Conservation (phyloP, 2,113 vertebrate genomes). For the Sterrhoptilus dennistouni region DNA sequence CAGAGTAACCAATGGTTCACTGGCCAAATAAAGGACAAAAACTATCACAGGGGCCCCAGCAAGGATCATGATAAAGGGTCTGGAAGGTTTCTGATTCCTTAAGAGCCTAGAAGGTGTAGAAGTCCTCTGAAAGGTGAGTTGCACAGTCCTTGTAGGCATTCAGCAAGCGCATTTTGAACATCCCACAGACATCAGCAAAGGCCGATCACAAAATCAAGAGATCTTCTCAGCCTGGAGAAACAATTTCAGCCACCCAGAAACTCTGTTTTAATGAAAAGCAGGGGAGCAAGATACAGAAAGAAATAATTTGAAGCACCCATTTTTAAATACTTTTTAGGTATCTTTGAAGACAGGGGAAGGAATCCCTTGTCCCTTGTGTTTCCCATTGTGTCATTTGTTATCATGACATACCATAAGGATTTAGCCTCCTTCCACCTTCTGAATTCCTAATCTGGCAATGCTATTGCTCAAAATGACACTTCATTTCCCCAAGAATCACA, state of each 20-base stretch:
- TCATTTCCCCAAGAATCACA: neutral
- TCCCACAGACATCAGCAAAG: neutral
- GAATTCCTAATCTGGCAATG: neutral
- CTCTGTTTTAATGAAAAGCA: neutral
- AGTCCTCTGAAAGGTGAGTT: neutral
- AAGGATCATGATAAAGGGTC: neutral
- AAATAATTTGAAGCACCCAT: neutral
- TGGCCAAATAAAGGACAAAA: neutral
- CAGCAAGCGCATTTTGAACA: neutral
- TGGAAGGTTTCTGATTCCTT: neutral
- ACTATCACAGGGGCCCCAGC: neutral
- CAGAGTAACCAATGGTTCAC: neutral
- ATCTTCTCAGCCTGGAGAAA: neutral
- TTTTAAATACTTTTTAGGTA: neutral
- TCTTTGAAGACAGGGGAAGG: neutral
- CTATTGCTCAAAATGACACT: neutral
- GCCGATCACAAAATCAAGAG: neutral
- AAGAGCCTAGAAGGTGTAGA: neutral
- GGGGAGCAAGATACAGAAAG: neutral
- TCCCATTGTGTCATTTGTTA: neutral
- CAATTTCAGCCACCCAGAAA: neutral
- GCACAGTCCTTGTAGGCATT: neutral
- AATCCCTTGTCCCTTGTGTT: neutral
- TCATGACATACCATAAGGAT: neutral
- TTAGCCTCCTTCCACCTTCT: neutral